These are phyloP conservation scores for Exocentrus adspersus DNA, from an alignment of 2,888 invertebrate genomes.

Conservation along the genomic window DNA sequence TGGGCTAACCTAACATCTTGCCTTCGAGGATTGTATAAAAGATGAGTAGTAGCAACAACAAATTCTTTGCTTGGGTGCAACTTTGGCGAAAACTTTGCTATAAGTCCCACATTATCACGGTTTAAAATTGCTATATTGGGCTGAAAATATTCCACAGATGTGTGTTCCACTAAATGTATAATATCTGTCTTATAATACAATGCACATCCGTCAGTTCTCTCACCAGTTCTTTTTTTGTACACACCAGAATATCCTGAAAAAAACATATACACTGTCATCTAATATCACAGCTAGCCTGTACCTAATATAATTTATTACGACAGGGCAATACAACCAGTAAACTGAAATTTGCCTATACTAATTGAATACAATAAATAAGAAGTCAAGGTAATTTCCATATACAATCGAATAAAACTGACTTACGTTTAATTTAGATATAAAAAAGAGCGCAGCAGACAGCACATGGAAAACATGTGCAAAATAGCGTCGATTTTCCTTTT, in stretches of 20 bases:
- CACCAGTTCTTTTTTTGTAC: conserved; percentile 86
- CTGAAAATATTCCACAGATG: conserved; percentile 76
- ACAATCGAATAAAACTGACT: too few relatives aligned
- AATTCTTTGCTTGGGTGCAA: conserved; percentile 66
- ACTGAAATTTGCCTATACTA: too few relatives aligned
- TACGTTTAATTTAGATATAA: too few relatives aligned
- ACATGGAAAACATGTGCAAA: too few relatives aligned
- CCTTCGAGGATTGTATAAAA: conserved; percentile 90
- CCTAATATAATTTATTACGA: too few relatives aligned
- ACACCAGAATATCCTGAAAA: conserved; percentile 75
- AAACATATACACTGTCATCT: neutral
- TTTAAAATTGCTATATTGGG: conserved; percentile 74
- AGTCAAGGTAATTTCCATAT: too few relatives aligned
- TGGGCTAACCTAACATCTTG: conserved; percentile 93
- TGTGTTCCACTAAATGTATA: conserved; percentile 74
- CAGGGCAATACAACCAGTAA: too few relatives aligned
- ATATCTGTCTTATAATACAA: conserved; percentile 79
- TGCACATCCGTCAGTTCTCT: conserved; percentile 89
- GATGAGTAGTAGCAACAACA: conserved; percentile 91
- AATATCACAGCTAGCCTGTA: too few relatives aligned
- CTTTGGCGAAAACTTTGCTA: conserved; percentile 76
- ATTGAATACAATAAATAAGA: too few relatives aligned
- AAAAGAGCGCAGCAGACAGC: too few relatives aligned
- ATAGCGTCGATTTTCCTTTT: too few relatives aligned
- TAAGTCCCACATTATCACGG: conserved; percentile 88